Evolutionary conservation across 2,113 vertebrate genomes (phyloP), one percentile per base, ranked within the genome.

Genomic region (Nycticebus coucang): DNA sequence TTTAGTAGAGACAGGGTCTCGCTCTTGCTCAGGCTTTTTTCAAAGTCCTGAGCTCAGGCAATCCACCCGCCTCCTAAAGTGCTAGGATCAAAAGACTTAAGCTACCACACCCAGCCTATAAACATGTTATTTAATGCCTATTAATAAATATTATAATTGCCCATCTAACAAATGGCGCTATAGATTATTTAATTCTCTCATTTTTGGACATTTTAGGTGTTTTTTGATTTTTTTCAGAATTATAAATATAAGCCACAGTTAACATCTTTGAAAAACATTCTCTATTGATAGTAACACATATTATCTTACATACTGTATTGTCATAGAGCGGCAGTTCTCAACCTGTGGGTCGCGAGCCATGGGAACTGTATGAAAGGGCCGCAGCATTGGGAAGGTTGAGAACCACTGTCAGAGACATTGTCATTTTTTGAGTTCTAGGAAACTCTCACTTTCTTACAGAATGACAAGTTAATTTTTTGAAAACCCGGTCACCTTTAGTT

Each of bases 181-280:
- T 35, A 21, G 18, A 64, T 41, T 88, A 22, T 22, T 88, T 62
- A 87, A 71, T 62, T 69, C 18, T 4, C 24, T 57, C 24, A 8
- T 7, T 37, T 87, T 81, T 72, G 41, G n/a, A 94, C 41, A 53
- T 35, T 72, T 62, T 72, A 3, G 30, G 1, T 82, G 19, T 82
- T 82, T 64, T 71, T 12, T 79, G 30, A 78, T 37, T 71, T 88
- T 71, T 88, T 87, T 83, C 30, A 92, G 81, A 71, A 78, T 90
- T 94, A 68, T 68, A 71, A 69, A n/a, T 45, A 69, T 60, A 11
- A 92, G 9, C 9, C 45, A 60, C n/a, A 59, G 64, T 89, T 74
- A 81, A 26, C 45, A 79, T 69, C 30, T 78, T 59, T 92, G n/a
- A 66, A 81, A 95, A 85, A 62, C 3, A 9, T 89, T 71, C 59